Evolutionary conservation across 1,140 invertebrate species (phyloP), one percentile per base, ranked within the genome.

Genomic region (Drosophila orosa): DNA sequence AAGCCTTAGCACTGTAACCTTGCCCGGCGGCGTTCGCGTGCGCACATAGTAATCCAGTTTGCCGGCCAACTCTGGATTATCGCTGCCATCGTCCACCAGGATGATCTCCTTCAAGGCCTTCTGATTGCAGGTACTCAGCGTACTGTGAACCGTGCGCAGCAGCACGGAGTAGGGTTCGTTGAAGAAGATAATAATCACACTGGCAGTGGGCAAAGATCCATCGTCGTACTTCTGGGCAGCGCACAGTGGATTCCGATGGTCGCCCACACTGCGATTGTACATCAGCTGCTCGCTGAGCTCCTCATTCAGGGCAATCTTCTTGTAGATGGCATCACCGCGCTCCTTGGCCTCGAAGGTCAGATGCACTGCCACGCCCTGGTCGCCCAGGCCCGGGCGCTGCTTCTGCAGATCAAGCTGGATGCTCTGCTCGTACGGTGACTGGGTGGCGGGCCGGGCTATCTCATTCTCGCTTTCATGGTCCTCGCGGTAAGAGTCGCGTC

Each of bases 121-220:
- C 0, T 93, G 68, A 5, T 96, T 95, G 12, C 95, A 95, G 63
- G 96, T 94, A 92, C 97, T 96, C n/a, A 98, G 91, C 1, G 98
- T 96, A 90, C 96, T 97, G 93, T 97, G 96, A 13, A 98, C 94
- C 0, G 97, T 98, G 22, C 97, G 90, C 25, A 98, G 83, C 40
- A 98, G 93, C 25, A 97, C 95, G 6, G 96, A 96, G 92, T 96
- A 96, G 5, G 97, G 95, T 93, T 98, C 98, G 92, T 98, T 97
- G 86, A 95, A 97, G 93, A 97, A 98, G 78, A 98, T 97, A 47
- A 98, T 95, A 33, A 98, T 94, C 13, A 98, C 94, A 73, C 93
- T 94, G 5, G 93, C 92, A 1, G 92, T 94, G 2, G 94, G 94
- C 39, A 94, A 73, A 37, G 92, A 92, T 1, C 17, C 62, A 2